Percentiles rank a stretch among this genome's conserved stretches.
phyloP scores from a whole-genome alignment of 1,140 invertebrate genomes.

The Calephelis virginiensis region DNA sequence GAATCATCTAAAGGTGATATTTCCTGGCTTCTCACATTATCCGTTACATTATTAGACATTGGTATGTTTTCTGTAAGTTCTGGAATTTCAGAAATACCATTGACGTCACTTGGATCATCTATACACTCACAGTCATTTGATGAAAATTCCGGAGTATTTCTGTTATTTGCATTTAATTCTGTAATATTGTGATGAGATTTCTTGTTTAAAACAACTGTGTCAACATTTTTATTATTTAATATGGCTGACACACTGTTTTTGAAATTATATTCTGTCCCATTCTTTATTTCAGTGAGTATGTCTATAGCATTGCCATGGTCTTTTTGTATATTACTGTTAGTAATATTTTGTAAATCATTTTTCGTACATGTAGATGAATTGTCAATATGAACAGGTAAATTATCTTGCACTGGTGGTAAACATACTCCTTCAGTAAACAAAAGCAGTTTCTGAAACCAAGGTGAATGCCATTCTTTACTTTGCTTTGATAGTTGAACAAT shows the following conservation, averaged over 20 bases:
- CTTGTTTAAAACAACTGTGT: background rate
- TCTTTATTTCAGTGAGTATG: background rate
- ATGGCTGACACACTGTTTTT: background rate
- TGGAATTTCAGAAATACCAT: background rate
- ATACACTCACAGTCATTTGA: background rate
- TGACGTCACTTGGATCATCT: background rate
- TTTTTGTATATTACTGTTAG: no score
- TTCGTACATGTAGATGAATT: no score
- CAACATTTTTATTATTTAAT: background rate
- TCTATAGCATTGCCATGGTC: no score
- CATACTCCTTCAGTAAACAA: slow-evolving; percentile 38
- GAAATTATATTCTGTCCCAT: background rate
- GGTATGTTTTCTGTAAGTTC: background rate
- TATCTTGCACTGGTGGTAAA: background rate
- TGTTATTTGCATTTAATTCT: background rate
- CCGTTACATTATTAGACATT: background rate
- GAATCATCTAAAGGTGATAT: background rate
- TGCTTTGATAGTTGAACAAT: background rate
- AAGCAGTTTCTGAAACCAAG: slow-evolving; percentile 54
- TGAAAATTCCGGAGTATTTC: background rate
- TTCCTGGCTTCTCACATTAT: background rate
- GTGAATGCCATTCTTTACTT: slow-evolving; percentile 53
- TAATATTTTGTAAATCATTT: background rate
- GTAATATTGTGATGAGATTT: background rate
- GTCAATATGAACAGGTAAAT: background rate